Conservation (phyloP, 2,797 vertebrate genomes). For the Uromys caudimaculatus region DNA sequence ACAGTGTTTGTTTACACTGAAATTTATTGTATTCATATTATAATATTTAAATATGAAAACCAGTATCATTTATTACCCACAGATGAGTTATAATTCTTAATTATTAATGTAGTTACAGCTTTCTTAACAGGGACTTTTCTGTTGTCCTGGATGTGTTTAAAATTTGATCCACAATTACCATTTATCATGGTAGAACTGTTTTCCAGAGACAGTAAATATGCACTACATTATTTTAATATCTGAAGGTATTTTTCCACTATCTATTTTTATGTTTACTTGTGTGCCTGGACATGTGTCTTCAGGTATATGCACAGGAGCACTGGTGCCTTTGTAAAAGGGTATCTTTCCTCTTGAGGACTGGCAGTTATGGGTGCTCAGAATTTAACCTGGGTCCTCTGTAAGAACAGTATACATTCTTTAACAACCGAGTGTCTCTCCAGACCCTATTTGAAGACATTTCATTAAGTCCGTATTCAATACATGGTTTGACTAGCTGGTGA, state of each 20-base stretch:
- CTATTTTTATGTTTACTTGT: neutral
- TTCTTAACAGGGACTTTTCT: neutral
- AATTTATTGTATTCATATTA: neutral
- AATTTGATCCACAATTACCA: neutral
- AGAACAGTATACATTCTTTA: neutral
- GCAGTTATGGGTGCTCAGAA: neutral
- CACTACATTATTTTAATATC: constrained; percentile 16
- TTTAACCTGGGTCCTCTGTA: neutral
- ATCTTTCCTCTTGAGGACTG: neutral
- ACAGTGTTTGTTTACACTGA: constrained; percentile 2
- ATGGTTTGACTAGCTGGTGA: neutral
- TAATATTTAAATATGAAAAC: constrained; percentile 29
- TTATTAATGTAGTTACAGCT: neutral
- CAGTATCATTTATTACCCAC: neutral
- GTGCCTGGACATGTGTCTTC: neutral
- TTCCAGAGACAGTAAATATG: neutral
- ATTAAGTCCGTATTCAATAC: neutral
- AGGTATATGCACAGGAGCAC: neutral
- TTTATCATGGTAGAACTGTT: neutral
- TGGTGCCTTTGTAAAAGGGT: neutral
- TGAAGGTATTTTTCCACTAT: neutral
- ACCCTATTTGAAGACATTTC: neutral
- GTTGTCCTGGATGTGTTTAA: neutral
- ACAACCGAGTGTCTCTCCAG: neutral
- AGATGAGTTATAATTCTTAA: neutral